Evolutionary conservation across 2,113 vertebrate species (phyloP).

Genomic region (Sander lucioperca): DNA sequence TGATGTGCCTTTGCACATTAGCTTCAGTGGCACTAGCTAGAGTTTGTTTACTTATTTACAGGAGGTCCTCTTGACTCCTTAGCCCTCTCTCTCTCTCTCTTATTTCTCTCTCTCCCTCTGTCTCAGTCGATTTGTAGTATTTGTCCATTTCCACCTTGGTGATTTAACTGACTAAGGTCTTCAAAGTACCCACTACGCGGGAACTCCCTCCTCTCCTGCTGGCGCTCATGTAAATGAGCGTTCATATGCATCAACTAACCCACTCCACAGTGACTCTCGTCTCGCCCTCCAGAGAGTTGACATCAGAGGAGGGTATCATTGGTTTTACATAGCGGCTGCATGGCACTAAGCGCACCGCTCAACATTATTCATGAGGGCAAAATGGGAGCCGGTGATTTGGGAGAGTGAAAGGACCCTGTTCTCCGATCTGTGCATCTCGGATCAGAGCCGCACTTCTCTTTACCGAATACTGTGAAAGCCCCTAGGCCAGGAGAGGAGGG

Average conservation of each 20-base stretch:
- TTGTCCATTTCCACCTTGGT: constrained; percentile 61
- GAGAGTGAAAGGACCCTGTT: constrained; percentile 57
- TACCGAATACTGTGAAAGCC: constrained; percentile 72
- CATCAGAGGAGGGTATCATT: constrained; percentile 79
- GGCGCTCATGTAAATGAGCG: constrained; percentile 77
- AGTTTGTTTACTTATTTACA: constrained; percentile 53
- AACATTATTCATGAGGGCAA: constrained; percentile 89
- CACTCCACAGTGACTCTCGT: constrained; percentile 67
- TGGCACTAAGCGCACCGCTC: constrained; percentile 65
- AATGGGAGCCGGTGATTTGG: constrained; percentile 80
- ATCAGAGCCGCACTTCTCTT: constrained; percentile 53
- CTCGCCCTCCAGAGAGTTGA: constrained; percentile 75
- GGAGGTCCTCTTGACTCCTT: constrained; percentile 10
- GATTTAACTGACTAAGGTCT: constrained; percentile 77
- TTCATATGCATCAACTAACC: constrained; percentile 81
- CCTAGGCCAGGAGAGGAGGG: constrained; percentile 71
- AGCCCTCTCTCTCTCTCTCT: background rate
- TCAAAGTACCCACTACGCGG: constrained; percentile 50
- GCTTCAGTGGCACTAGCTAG: constrained; percentile 28
- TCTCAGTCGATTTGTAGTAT: constrained; percentile 40
- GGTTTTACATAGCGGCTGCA: constrained; percentile 77
- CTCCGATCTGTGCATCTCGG: constrained; percentile 56
- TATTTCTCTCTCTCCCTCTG: constrained; percentile 14
- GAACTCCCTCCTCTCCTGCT: constrained; percentile 59
- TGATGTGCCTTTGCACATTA: constrained; percentile 33